phyloP scores from a whole-genome alignment of 2,797 vertebrate genomes.

The Catharus ustulatus region DNA sequence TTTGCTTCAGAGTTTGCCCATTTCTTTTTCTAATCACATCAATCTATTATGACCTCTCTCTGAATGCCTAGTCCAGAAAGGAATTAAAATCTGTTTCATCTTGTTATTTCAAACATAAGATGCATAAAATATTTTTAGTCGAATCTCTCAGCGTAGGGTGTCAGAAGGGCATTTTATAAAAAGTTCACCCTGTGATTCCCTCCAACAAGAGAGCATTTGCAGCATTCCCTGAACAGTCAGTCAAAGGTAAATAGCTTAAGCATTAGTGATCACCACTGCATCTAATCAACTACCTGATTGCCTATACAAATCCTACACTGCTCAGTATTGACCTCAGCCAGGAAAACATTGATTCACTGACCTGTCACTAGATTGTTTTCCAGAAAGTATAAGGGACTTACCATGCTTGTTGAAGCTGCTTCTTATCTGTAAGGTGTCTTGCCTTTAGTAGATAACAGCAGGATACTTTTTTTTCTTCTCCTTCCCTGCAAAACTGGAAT shows the following conservation, averaged over 20 bases:
- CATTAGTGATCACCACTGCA: slow-evolving; percentile 10
- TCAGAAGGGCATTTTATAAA: background rate
- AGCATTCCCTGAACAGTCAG: background rate
- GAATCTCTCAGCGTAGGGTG: background rate
- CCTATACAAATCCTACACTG: slow-evolving; percentile 20
- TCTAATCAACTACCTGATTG: slow-evolving; percentile 48
- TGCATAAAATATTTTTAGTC: background rate
- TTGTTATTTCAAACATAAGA: background rate
- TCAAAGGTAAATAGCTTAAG: slow-evolving; percentile 38
- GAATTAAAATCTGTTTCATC: background rate
- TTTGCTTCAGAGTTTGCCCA: background rate
- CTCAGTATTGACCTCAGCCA: slow-evolving; percentile 30
- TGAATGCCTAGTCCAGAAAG: background rate
- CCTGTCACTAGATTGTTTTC: slow-evolving; percentile 54
- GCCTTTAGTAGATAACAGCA: background rate
- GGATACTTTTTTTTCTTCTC: background rate
- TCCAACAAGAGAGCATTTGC: background rate
- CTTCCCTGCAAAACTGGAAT: background rate
- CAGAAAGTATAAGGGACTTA: slow-evolving; percentile 20
- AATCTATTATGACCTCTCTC: background rate
- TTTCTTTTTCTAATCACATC: background rate
- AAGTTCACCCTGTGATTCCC: background rate
- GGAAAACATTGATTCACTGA: slow-evolving; percentile 57
- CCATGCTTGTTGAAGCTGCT: background rate
- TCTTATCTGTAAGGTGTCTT: slow-evolving; percentile 8